Base-by-base conservation (phyloP, 2,888 invertebrate genomes). In the Ornithoptera priamus region DNA sequence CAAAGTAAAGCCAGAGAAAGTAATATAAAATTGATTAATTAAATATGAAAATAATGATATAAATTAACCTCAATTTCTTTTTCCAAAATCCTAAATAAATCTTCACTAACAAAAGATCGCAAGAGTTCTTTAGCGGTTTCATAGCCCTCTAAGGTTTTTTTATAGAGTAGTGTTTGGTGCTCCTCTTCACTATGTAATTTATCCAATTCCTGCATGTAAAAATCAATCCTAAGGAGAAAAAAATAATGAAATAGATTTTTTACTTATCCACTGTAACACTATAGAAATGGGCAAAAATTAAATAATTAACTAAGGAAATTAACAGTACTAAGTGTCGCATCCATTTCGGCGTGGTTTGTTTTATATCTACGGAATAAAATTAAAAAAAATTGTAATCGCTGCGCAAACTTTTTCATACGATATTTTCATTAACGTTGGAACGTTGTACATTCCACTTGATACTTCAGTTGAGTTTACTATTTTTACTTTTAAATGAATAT, bases 51-150 rank as follows among this genome's bases (percentile, higher is more conserved):
- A 10, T 36, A 50, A 50, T 57, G 20, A 22, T 20, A 68, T 56
- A 17, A 60, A 74, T 64, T 75, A 76, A 86, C 86, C 80, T 86
- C 85, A 18, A 81, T 73, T 63, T 78, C 76, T 1, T 83, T 80
- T n/a, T 83, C 79, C 56, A 86, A 60, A 20, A 81, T 70, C 17
- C 74, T 70, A 64, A 73, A 82, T 10, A 83, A 64, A 1, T 81
- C 79, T 10, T 76, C 69, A 39, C 69, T 77, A 15, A 80, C 75
- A 3, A 81, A 63, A 0, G 73, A 70, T n/a, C 73, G 74, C n/a
- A 81, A 60, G 7, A 81, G 30, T 6, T 77, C 73, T 67, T 77
- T 77, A 3, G 72, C 72, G 22, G 72, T 76, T 24, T 83, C 81
- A 64, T 77, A 81, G 7, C 82, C 79, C 8, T 81, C 79, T 0